phyloP scores from a whole-genome alignment of 2,888 invertebrate genomes.

The Nebria brevicollis region DNA sequence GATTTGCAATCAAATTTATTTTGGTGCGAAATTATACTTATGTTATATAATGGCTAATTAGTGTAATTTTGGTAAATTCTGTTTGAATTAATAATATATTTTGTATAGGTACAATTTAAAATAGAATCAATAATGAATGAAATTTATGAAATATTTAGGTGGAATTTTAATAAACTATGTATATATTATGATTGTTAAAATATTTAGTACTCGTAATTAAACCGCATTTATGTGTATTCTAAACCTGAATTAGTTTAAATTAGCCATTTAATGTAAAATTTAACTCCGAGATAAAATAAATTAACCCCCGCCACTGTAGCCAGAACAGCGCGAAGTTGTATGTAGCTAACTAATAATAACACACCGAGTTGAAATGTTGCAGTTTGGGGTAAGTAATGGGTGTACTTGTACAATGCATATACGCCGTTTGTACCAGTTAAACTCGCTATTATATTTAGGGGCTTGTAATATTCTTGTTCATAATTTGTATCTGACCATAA shows the following conservation, averaged over 20 bases:
- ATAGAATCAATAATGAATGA: too few species aligned
- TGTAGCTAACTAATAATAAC: background rate
- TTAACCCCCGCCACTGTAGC: background rate
- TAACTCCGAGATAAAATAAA: background rate
- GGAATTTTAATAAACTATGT: too few species aligned
- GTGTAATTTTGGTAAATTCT: too few species aligned
- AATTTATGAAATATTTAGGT: too few species aligned
- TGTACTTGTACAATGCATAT: background rate
- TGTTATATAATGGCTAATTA: too few species aligned
- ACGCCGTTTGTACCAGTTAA: background rate
- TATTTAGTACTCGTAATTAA: background rate
- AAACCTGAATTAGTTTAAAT: background rate
- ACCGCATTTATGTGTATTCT: background rate
- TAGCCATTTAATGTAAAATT: background rate
- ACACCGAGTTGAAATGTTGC: background rate
- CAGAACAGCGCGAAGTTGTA: background rate
- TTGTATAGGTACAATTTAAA: too few species aligned
- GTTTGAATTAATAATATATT: too few species aligned
- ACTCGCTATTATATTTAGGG: background rate
- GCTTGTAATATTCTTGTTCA: background rate
- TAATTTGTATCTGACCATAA: constrained; percentile 1
- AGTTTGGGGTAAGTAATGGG: background rate
- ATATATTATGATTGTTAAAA: too few species aligned
- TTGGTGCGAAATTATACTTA: too few species aligned
- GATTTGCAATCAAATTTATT: too few species aligned